Conservation (phyloP, 2,797 vertebrate genomes). For the Caiman crocodilus region DNA sequence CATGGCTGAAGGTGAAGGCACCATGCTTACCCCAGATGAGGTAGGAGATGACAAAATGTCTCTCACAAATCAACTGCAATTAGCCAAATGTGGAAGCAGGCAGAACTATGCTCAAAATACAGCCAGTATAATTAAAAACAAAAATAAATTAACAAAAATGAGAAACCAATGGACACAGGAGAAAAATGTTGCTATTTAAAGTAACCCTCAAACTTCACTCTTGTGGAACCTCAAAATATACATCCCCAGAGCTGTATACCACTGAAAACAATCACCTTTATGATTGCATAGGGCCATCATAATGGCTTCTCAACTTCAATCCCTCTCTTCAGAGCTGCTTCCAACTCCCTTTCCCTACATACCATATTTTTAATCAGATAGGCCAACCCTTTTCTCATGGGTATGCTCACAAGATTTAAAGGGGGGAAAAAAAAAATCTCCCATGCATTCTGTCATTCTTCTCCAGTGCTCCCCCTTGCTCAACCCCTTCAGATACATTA, state of each 20-base stretch:
- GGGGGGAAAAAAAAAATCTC: background rate
- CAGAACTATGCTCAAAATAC: fast-evolving
- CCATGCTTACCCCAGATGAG: background rate
- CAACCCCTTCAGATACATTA: background rate
- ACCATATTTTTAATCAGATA: background rate
- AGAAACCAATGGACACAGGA: background rate
- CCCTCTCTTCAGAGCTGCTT: background rate
- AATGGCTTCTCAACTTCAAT: too few relatives aligned
- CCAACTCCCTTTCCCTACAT: background rate
- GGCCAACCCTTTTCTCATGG: background rate
- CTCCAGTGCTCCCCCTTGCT: background rate
- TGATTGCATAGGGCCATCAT: too few relatives aligned
- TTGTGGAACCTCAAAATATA: background rate
- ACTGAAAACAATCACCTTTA: background rate
- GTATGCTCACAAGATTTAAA: background rate
- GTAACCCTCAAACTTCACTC: background rate
- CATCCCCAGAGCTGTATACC: background rate
- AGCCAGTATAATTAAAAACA: background rate
- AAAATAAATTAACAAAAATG: background rate
- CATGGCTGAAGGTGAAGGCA: background rate
- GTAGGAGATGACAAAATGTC: background rate
- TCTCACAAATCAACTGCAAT: background rate
- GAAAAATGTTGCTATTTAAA: background rate
- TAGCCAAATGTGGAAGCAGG: background rate
- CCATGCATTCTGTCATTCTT: background rate